Percentiles rank a stretch among this genome's conserved stretches.
phyloP scores from a whole-genome alignment of 2,888 invertebrate species.

The Scaptomyza polygonia region DNA sequence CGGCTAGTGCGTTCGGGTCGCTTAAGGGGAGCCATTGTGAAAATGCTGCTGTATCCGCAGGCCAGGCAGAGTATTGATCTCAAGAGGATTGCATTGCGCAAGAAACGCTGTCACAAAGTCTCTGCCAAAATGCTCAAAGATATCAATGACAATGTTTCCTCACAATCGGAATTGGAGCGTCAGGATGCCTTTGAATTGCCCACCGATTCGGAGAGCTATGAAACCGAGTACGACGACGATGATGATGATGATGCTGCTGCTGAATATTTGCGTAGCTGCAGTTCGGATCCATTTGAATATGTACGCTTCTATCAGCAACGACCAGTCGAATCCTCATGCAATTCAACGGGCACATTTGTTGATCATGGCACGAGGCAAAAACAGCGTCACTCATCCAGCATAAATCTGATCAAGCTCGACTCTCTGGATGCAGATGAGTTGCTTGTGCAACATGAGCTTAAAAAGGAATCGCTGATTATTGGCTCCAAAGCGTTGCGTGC shows the following conservation, averaged over 20 bases:
- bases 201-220: slow-evolving; percentile 85
- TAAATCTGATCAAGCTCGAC: slow-evolving; percentile 81
- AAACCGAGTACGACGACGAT: slow-evolving; percentile 84
- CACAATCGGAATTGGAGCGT: slow-evolving; percentile 84
- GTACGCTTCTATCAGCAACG: slow-evolving; percentile 87
- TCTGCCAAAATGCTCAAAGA: slow-evolving; percentile 83
- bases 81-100: slow-evolving; percentile 85
- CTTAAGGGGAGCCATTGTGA: slow-evolving; percentile 89
- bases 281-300: slow-evolving; percentile 88
- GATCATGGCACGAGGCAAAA: slow-evolving; percentile 83
- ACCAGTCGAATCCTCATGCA: slow-evolving; percentile 71
- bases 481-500: slow-evolving; percentile 82
- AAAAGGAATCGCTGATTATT: slow-evolving; percentile 83
- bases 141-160: slow-evolving; percentile 72
- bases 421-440: slow-evolving; percentile 61
- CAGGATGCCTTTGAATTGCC: slow-evolving; percentile 86
- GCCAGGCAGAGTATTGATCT: slow-evolving; percentile 86
- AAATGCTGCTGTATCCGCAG: slow-evolving; percentile 89
- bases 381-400: slow-evolving; percentile 76
- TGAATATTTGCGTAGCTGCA: slow-evolving; percentile 82
- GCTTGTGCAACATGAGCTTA: slow-evolving; percentile 50
- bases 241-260: slow-evolving; percentile 69
- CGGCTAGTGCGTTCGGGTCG: slow-evolving; percentile 90
- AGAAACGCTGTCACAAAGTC: slow-evolving; percentile 82
- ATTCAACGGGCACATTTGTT: slow-evolving; percentile 85